These are phyloP conservation scores for Nephrotoma appendiculata DNA, from an alignment of 2,888 invertebrate genomes.

Conservation along the genomic window DNA sequence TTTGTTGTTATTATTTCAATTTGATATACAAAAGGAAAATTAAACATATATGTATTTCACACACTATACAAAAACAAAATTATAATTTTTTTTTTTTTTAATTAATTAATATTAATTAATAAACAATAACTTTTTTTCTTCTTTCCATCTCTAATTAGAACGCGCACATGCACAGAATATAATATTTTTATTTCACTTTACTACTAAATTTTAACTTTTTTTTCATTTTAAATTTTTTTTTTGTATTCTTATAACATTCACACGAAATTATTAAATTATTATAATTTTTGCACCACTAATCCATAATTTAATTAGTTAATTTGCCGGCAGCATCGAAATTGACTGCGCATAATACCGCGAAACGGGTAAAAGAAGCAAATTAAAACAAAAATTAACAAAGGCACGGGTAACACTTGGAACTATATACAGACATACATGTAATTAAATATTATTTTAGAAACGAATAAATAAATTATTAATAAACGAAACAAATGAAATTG, in stretches of 20 bases:
- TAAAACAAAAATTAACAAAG: background rate
- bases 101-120: background rate
- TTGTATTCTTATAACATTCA: background rate
- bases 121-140: background rate
- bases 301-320: background rate
- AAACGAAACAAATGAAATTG: background rate
- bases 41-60: background rate
- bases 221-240: background rate
- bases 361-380: no score
- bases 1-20: slow-evolving; percentile 2
- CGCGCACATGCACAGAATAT: background rate
- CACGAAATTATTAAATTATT: background rate
- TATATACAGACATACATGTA: background rate
- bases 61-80: background rate
- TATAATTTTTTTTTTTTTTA: background rate
- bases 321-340: background rate
- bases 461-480: background rate
- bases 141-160: background rate
- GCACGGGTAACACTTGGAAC: background rate
- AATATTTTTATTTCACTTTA: background rate
- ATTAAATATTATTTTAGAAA: background rate
- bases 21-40: background rate
- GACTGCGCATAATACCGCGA: no score
- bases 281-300: background rate
- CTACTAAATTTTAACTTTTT: background rate